Evolutionary conservation across 2,888 invertebrate genomes (phyloP).

Genomic region (Antheraea yamamai): DNA sequence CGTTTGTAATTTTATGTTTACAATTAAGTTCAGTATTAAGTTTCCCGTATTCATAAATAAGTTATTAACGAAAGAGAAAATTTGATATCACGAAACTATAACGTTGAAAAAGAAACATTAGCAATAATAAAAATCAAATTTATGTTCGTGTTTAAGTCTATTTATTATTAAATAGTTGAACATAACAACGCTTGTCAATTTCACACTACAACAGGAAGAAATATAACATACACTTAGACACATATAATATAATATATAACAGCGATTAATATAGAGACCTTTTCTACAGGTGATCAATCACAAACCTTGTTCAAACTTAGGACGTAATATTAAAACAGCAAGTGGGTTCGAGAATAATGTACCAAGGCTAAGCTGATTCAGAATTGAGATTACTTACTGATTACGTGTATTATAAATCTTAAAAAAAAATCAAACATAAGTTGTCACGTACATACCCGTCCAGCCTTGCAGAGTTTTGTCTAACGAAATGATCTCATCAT

Average conservation of each 20-base stretch:
- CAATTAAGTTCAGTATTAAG: no score
- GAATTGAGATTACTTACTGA: background rate
- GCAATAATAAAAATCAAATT: background rate
- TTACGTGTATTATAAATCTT: slow-evolving; percentile 8
- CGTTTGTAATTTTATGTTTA: no score
- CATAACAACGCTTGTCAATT: no score
- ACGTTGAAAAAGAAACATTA: background rate
- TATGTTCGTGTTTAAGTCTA: background rate
- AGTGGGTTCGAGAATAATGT: background rate
- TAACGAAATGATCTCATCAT: slow-evolving; percentile 57
- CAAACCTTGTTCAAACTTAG: slow-evolving; percentile 4
- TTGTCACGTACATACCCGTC: slow-evolving; percentile 6
- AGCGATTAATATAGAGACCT: background rate
- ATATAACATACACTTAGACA: background rate
- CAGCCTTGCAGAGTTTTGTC: slow-evolving; percentile 16
- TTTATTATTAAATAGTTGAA: background rate
- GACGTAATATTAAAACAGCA: background rate
- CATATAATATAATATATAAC: background rate
- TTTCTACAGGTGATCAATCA: background rate
- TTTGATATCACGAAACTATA: background rate
- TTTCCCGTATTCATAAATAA: no score
- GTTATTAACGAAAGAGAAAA: background rate
- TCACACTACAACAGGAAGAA: no score
- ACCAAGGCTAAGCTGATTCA: slow-evolving; percentile 5
- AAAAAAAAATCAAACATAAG: slow-evolving; percentile 16